phyloP scores from a whole-genome alignment of 2,888 invertebrate species.

The Phasia obesa region DNA sequence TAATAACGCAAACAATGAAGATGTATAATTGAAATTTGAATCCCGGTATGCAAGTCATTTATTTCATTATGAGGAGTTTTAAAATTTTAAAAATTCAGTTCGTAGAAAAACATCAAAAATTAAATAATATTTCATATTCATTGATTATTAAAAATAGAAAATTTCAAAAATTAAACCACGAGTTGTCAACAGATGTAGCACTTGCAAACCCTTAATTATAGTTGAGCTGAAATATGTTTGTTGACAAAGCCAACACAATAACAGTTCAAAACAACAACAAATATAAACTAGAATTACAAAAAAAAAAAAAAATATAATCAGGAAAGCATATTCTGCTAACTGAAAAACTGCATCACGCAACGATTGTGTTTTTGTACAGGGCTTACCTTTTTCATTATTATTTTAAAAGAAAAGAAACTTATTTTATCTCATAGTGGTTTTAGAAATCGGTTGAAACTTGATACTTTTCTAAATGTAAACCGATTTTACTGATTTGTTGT shows the following conservation, averaged over 20 bases:
- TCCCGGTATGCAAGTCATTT: slow-evolving; percentile 43
- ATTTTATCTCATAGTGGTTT: too few relatives aligned
- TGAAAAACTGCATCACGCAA: too few relatives aligned
- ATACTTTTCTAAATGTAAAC: too few relatives aligned
- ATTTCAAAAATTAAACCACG: slow-evolving; percentile 51
- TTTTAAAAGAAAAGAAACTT: too few relatives aligned
- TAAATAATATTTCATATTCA: slow-evolving; percentile 23
- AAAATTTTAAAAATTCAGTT: slow-evolving; percentile 27
- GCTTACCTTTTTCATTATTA: too few relatives aligned
- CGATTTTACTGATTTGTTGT: too few relatives aligned
- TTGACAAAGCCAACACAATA: background rate
- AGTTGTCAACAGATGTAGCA: slow-evolving; percentile 65
- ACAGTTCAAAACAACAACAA: background rate
- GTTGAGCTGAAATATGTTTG: background rate
- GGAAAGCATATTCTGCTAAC: too few relatives aligned
- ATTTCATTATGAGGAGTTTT: slow-evolving; percentile 4
- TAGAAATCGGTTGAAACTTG: too few relatives aligned
- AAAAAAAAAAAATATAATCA: too few relatives aligned
- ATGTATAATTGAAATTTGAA: slow-evolving; percentile 33
- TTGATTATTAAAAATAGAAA: slow-evolving; percentile 37
- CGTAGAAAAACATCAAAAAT: background rate
- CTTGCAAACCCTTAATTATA: slow-evolving; percentile 60
- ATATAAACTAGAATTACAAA: background rate
- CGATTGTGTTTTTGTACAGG: too few relatives aligned
- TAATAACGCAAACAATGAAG: slow-evolving; percentile 33